Evolutionary conservation across 2,797 vertebrate genomes (phyloP).

Genomic region (Danio tinwini): DNA sequence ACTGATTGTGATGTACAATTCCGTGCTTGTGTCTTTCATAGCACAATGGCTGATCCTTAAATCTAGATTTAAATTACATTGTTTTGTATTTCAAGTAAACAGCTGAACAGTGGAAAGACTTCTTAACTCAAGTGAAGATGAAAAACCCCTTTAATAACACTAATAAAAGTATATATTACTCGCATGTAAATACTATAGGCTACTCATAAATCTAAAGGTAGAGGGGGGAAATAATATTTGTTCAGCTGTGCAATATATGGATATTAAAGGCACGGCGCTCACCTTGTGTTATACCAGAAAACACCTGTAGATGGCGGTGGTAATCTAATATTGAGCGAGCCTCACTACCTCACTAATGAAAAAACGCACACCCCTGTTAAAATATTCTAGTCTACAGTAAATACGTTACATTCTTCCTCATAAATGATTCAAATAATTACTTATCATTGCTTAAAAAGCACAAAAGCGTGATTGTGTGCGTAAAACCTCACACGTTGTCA

Average conservation of each 20-base stretch:
- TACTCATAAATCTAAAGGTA: neutral
- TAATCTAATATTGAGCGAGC: neutral
- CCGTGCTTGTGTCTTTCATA: slow-evolving; percentile 11
- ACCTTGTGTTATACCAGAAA: neutral
- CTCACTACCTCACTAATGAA: neutral
- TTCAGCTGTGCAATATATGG: neutral
- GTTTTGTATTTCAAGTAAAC: slow-evolving; percentile 40
- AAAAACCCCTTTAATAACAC: neutral
- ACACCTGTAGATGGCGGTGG: slow-evolving; percentile 2
- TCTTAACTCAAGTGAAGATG: slow-evolving; percentile 6
- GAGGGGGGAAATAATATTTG: neutral
- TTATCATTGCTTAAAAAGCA: neutral
- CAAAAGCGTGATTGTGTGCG: slow-evolving; percentile 20
- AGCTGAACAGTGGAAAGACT: slow-evolving; percentile 19
- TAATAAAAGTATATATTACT: neutral
- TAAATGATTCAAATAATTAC: neutral
- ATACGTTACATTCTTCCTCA: slow-evolving; percentile 9
- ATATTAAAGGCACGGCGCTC: neutral
- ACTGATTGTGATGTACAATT: slow-evolving; percentile 1
- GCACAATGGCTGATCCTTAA: neutral
- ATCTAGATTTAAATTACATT: slow-evolving; percentile 1
- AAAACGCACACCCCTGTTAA: neutral
- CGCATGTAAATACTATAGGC: neutral
- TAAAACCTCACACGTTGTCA: neutral
- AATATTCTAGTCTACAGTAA: neutral